These are phyloP conservation scores for Aricia agestis DNA, from an alignment of 1,140 invertebrate species.

Conservation along the genomic window DNA sequence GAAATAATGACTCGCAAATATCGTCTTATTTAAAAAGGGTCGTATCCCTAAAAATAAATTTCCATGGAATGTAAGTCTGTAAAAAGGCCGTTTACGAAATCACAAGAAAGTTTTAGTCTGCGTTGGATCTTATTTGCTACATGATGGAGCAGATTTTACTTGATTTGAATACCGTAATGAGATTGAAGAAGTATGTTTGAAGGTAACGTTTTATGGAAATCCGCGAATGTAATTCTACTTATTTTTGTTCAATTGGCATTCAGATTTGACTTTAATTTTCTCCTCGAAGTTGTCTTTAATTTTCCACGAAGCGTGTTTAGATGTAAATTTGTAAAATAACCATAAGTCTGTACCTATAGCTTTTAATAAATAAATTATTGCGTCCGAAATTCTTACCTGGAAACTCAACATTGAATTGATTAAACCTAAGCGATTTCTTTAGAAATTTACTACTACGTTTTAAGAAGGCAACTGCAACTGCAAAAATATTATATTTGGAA, in stretches of 20 bases:
- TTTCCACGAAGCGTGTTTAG: neutral
- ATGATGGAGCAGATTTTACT: slow-evolving; percentile 24
- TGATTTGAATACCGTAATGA: slow-evolving; percentile 34
- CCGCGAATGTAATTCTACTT: slow-evolving; percentile 2
- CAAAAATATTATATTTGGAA: too few species aligned
- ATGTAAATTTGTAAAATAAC: neutral
- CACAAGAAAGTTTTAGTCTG: neutral
- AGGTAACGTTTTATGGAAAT: slow-evolving; percentile 13
- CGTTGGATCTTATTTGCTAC: slow-evolving; percentile 14
- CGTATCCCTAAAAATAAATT: neutral
- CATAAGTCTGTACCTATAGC: neutral
- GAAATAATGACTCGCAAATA: too few species aligned
- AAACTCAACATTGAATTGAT: neutral
- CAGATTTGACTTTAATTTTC: neutral
- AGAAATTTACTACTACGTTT: too few species aligned
- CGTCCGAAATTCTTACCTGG: neutral
- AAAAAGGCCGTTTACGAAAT: neutral
- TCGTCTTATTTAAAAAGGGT: neutral
- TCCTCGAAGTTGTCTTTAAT: neutral
- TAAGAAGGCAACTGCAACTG: too few species aligned
- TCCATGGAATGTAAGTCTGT: neutral
- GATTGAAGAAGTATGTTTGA: slow-evolving; percentile 17
- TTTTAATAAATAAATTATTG: neutral
- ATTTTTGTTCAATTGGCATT: slow-evolving; percentile 12
- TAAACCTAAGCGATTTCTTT: too few species aligned